A percentile compares a stretch with the other conserved stretches of the same genome.
Conservation (phyloP, 1,140 invertebrate species). For the Nasonia vitripennis region DNA sequence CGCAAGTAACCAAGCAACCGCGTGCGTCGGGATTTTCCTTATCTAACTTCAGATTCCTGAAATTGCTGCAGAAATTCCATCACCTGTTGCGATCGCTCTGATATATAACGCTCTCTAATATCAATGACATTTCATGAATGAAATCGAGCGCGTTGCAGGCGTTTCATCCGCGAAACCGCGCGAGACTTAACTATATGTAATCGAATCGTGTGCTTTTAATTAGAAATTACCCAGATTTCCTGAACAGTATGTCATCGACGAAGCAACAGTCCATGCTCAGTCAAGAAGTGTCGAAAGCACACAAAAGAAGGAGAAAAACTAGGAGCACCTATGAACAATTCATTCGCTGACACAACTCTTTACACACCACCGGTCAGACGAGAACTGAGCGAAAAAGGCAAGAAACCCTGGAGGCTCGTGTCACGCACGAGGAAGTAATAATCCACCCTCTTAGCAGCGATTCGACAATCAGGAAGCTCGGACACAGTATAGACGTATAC, state of each 20-base stretch:
- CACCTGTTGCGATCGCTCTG: conserved; percentile 36
- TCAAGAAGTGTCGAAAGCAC: too few relatives aligned
- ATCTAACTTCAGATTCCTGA: conserved; percentile 34
- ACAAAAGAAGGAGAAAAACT: too few relatives aligned
- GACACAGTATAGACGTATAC: background rate
- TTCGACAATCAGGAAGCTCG: background rate
- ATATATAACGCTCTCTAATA: background rate
- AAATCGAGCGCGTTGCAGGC: background rate
- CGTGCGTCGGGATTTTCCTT: background rate
- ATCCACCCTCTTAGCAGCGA: background rate
- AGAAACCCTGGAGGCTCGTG: background rate
- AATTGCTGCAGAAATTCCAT: background rate
- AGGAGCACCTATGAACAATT: too few relatives aligned
- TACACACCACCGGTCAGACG: too few relatives aligned
- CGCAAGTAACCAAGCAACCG: background rate
- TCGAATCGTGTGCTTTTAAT: background rate
- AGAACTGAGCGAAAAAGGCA: background rate
- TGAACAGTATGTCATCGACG: background rate
- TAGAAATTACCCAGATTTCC: background rate
- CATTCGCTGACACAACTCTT: too few relatives aligned
- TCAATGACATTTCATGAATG: background rate
- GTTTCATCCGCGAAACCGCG: too few relatives aligned
- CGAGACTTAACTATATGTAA: too few relatives aligned
- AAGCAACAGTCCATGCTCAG: background rate
- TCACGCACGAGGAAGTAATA: background rate